Base-by-base conservation (phyloP, 1,140 invertebrate species). In the Acromyrmex heyeri region DNA sequence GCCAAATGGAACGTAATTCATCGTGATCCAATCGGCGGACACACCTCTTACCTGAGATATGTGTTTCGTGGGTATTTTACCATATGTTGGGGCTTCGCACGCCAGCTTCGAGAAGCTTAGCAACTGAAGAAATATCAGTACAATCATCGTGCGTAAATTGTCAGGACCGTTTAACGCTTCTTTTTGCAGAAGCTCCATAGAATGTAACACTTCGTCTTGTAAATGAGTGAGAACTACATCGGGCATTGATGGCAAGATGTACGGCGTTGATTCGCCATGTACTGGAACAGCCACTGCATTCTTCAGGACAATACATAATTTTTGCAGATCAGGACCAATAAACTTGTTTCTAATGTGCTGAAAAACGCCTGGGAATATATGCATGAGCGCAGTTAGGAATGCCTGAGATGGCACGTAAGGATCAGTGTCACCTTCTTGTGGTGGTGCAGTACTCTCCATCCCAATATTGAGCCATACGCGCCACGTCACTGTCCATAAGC, bases 311-410 rank as follows among this genome's bases (percentile, higher is more conserved):
- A 95, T 95, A 89, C 98, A 98, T 69, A 99, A 96, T 91, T 97
- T 97, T 85, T 97, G 96, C 87, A 99, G 96, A 95, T 99, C 98
- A 10, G 96, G 94, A 4, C 96, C 95, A 10, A 96, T 97, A 94
- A 99, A 98, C 96, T 96, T 97, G 89, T 96, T 95, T 95, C 97
- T 97, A 86, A 99, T 98, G 92, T 99, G 98, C 86, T 98, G 97
- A 95, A 99, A 99, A 76, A 99, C 97, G 64, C 97, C 97, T 21
- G 99, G 98, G 94, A 99, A 99, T 93, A 99, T 99, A 95, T 99
- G 98, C 87, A 99, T 97, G 5, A 99, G 96, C 1, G 98, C 98
- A 0, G 98, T 99, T 34, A 99, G 96, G 95, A 99, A 99, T 86
- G 97, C 97, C 93, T 99, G 98, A 16, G 98, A 98, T 2, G 98